Evolutionary conservation across 2,888 invertebrate genomes (phyloP), one percentile per base, ranked within the genome.

Genomic region (Rhopalosiphum nymphaeae): DNA sequence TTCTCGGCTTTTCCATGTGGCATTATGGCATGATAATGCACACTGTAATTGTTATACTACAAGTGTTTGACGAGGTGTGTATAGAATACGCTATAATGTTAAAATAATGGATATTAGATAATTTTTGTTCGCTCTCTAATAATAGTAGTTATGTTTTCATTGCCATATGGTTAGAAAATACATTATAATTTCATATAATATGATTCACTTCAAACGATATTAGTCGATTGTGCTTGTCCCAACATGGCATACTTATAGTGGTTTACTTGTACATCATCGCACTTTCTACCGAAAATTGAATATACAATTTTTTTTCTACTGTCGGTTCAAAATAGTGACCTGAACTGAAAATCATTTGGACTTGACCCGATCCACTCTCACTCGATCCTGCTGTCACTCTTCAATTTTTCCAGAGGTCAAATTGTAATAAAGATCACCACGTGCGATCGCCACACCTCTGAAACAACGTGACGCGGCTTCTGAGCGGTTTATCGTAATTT

Each of bases 261-360:
- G 86, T 61, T 86, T 91, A 56, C 26, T n/a, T 49, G 67, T 42
- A 42, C 42, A 53, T 26, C 67, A 67, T 49, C 26, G 57, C 29
- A 53, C 92, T 92, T 92, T 92, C 92, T 92, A 92, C 88, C 92
- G 53, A 92, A 92, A 92, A 92, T 78, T 88, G 88, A 92, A 88
- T 88, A 78, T 9, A 78, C 78, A 78, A 78, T 92, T 88, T 67
- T 67, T 87, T 53, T 67, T 90, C 61, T 46, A 29, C 42, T 29
- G 42, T 46, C 25, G 49, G 26, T 5, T 91, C 42, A 53, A 42
- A 78, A 91, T 49, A 53, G 44, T 49, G 49, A 92, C 92, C 86
- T 36, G 92, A 87, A 42, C 87, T 49, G 92, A 87, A 49, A 87
- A 92, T 49, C 16, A 29, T 61, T 67, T 29, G 61, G 61, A 92